A percentile compares a stretch with the other conserved stretches of the same genome.
Evolutionary conservation across 2,888 invertebrate species (phyloP).

Genomic region (Glyphotaelius pellucidus): DNA sequence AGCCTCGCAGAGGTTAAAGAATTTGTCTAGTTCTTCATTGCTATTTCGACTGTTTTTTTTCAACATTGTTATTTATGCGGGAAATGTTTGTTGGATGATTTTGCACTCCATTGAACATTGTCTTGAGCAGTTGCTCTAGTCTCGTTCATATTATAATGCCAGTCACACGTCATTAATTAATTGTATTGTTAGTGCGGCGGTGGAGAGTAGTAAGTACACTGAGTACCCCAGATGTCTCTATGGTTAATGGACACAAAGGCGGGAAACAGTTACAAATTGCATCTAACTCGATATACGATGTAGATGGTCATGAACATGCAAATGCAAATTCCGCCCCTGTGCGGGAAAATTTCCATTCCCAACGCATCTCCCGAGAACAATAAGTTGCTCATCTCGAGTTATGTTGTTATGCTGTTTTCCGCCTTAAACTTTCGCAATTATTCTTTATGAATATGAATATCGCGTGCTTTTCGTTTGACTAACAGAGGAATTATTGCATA

Average conservation of each 20-base stretch:
- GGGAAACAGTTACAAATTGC: neutral
- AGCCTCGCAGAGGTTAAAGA: neutral
- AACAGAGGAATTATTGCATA: neutral
- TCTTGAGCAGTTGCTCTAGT: neutral
- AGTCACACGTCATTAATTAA: constrained; percentile 2
- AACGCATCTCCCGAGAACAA: constrained; percentile 27
- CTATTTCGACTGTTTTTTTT: no score
- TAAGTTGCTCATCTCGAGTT: neutral
- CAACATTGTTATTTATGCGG: no score
- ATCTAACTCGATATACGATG: neutral
- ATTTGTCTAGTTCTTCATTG: neutral
- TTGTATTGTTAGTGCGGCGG: neutral
- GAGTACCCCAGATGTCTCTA: neutral
- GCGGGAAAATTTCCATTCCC: constrained; percentile 30
- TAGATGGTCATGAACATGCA: constrained; percentile 5
- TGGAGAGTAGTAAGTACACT: neutral
- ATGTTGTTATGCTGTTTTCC: constrained; percentile 4
- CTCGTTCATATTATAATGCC: neutral
- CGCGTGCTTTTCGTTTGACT: neutral
- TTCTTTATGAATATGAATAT: neutral
- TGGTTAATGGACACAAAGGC: neutral
- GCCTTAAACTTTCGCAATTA: neutral
- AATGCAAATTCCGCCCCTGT: constrained; percentile 2
- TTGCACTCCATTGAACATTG: neutral
- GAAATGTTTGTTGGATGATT: neutral